A percentile compares a stretch with the other conserved stretches of the same genome.
Conservation (phyloP, 2,113 vertebrate species). For the Aphyosemion australe region DNA sequence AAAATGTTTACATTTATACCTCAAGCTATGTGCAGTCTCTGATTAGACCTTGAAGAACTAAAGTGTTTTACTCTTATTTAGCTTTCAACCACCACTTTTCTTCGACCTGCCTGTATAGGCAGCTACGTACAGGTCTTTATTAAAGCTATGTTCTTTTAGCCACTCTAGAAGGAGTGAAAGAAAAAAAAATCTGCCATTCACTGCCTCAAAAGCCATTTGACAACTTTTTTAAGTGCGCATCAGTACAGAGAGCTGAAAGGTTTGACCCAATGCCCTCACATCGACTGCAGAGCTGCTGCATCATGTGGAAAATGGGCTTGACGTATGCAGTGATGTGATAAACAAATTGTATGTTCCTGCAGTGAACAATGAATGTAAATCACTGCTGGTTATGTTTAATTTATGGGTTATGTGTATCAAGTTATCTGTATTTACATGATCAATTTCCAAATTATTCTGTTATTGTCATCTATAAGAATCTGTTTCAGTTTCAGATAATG, state of each 20-base stretch:
- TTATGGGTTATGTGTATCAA: neutral
- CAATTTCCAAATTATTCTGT: neutral
- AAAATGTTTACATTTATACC: constrained; percentile 3
- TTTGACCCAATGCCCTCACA: constrained; percentile 39
- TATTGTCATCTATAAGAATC: too few species aligned
- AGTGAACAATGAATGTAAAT: constrained; percentile 3
- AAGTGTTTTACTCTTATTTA: constrained; percentile 15
- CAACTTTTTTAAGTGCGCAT: constrained; percentile 55
- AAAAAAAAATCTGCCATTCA: constrained; percentile 48
- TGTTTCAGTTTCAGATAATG: too few species aligned
- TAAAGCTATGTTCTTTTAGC: constrained; percentile 42
- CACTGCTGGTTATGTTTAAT: neutral
- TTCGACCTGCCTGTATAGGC: constrained; percentile 8
- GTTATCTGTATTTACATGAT: neutral
- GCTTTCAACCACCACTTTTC: constrained; percentile 24
- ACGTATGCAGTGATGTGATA: constrained; percentile 36
- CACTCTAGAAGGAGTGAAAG: constrained; percentile 29
- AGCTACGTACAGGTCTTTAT: constrained; percentile 35
- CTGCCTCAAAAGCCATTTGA: constrained; percentile 62
- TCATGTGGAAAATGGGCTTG: constrained; percentile 37
- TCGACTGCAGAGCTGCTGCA: constrained; percentile 35
- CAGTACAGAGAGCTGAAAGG: constrained; percentile 55
- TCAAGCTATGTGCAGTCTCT: constrained; percentile 21
- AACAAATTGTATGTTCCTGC: constrained; percentile 1
- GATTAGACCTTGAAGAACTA: neutral